Evolutionary conservation across 2,113 vertebrate genomes (phyloP).

Genomic region (Salvelinus sp.): DNA sequence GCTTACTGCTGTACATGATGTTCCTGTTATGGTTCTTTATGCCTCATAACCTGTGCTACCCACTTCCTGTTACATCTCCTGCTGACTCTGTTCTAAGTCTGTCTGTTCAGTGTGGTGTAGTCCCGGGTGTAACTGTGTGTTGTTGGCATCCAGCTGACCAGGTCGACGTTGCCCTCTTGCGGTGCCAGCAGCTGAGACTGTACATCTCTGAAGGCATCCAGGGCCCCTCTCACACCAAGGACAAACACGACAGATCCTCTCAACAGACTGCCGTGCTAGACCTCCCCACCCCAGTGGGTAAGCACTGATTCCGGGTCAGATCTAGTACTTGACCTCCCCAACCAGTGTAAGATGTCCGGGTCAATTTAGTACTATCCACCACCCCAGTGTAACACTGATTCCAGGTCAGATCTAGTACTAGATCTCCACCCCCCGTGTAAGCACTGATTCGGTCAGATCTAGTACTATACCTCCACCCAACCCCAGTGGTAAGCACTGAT

Average conservation of each 20-base stretch:
- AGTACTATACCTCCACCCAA: no score
- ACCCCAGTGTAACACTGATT: slow-evolving; percentile 70
- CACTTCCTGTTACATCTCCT: no score
- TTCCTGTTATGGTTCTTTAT: no score
- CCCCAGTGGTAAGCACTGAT: no score
- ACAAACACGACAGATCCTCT: slow-evolving; percentile 91
- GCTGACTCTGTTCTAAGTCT: no score
- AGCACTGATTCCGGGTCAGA: slow-evolving; percentile 12
- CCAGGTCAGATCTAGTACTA: background rate
- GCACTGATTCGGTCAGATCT: background rate
- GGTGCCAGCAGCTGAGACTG: slow-evolving; percentile 91
- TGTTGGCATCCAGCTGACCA: slow-evolving; percentile 78
- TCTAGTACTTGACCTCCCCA: no score
- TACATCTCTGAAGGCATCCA: slow-evolving; percentile 93
- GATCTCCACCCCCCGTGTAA: slow-evolving; percentile 71
- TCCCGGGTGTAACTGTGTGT: background rate
- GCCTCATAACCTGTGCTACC: no score
- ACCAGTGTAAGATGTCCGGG: no score
- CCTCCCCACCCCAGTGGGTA: slow-evolving; percentile 79
- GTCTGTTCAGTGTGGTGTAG: background rate
- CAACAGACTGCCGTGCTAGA: slow-evolving; percentile 89
- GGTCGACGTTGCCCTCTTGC: slow-evolving; percentile 89
- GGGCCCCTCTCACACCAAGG: slow-evolving; percentile 93
- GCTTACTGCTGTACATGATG: no score
- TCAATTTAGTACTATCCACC: no score